These are phyloP conservation scores for Salvelinus sp. DNA, from an alignment of 2,113 vertebrate genomes.

Conservation along the genomic window DNA sequence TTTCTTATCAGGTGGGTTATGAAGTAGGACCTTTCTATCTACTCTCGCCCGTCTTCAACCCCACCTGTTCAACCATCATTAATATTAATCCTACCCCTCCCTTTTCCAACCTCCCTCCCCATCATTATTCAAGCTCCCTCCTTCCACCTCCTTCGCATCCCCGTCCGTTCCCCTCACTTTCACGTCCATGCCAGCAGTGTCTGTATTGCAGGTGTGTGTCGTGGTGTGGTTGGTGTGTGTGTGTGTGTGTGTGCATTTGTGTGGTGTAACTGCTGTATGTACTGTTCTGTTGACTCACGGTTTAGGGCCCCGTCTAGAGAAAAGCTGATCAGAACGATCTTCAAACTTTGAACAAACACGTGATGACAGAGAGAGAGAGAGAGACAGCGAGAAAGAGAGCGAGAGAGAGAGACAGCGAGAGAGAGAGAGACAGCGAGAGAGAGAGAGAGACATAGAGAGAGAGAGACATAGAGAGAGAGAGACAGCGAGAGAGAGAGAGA, in stretches of 20 bases:
- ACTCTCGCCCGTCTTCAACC: too few relatives aligned
- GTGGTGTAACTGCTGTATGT: background rate
- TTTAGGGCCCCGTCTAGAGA: background rate
- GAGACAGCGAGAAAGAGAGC: background rate
- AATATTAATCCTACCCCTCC: too few relatives aligned
- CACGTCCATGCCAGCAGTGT: background rate
- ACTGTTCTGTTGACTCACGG: background rate
- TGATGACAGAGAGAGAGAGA: background rate
- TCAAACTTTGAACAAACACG: background rate
- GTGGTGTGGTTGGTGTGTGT: background rate
- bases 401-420: background rate
- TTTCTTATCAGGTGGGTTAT: too few relatives aligned
- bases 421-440: background rate
- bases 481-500: background rate
- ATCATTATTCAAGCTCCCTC: too few relatives aligned
- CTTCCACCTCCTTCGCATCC: background rate
- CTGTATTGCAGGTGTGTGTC: background rate
- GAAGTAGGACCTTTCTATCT: too few relatives aligned
- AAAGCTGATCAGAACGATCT: background rate
- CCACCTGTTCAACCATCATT: too few relatives aligned
- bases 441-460: background rate
- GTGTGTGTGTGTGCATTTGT: background rate
- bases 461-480: background rate
- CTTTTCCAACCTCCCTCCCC: too few relatives aligned
- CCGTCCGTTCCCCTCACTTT: background rate